Evolutionary conservation across 2,888 invertebrate genomes (phyloP), one percentile per base, ranked within the genome.

Genomic region (Nezara viridula): DNA sequence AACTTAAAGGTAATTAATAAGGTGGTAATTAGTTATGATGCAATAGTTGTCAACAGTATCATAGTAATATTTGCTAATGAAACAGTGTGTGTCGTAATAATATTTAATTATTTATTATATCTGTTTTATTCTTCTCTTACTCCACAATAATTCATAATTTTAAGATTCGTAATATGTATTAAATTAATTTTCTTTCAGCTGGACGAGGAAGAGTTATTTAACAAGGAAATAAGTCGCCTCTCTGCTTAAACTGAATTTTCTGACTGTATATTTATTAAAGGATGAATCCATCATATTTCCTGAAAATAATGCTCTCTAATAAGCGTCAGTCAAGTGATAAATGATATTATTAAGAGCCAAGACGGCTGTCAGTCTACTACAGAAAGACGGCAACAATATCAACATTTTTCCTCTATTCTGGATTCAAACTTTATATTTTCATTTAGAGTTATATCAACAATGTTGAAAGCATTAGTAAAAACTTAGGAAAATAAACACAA

Each of bases 261-360:
- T 21, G 66, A 73, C 66, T 73, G 66, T 37, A 73, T 73, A 73
- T 37, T 73, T 73, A 73, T 73, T 73, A 73, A 73, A 73, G 21
- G 21, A 37, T 16, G 37, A 73, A 73, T 73, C 66, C 66, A 73
- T 73, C 66, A 73, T 73, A 73, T 73, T 73, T 73, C 14, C 66
- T 1, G 37, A 73, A 73, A 73, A 73, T 73, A 73, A 73, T 73
- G 66, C 66, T 37, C 66, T 37, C 66, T 73, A 73, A 73, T 73
- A 73, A 73, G 66, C 66, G 66, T 73, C 66, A 73, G 66, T 37
- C 66, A 73, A 73, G 19, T 73, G 66, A 73, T 73, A 73, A 73
- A 73, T 73, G 66, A 73, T 73, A 73, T 73, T 73, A 73, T 73
- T 73, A 73, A 73, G 32, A 21, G 66, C 19, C 19, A 73, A 73